These are phyloP conservation scores for Deladenus siricidicola DNA, from an alignment of 2,888 invertebrate genomes.

Conservation along the genomic window DNA sequence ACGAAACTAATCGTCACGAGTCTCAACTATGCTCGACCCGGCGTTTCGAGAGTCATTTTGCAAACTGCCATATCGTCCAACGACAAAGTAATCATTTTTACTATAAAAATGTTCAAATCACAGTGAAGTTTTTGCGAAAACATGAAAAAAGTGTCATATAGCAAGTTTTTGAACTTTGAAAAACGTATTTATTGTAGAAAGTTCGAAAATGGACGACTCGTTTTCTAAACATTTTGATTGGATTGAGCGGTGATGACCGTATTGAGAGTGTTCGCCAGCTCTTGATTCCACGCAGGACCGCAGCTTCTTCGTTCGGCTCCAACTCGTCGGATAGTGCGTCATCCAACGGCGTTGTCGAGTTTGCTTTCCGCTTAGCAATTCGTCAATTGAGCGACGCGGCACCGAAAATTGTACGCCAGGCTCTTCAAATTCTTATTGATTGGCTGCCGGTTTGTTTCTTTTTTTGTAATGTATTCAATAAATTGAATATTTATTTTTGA, in stretches of 20 bases:
- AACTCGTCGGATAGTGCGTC: not conserved
- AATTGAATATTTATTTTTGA: no score
- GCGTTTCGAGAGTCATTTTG: constrained; percentile 54
- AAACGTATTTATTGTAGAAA: constrained; percentile 1
- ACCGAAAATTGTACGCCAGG: constrained; percentile 59
- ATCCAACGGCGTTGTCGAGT: constrained; percentile 24
- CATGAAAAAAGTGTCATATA: no score
- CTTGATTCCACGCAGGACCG: not conserved
- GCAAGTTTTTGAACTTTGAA: no score
- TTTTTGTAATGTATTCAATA: no score
- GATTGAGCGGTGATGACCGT: constrained; percentile 58
- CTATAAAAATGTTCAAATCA: no score
- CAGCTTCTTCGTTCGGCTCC: not conserved
- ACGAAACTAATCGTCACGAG: constrained; percentile 85
- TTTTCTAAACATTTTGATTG: constrained; percentile 76
- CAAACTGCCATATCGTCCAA: constrained; percentile 58
- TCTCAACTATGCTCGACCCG: constrained; percentile 66
- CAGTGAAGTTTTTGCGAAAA: no score
- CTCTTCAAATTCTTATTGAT: constrained; percentile 30
- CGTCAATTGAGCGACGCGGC: constrained; percentile 77
- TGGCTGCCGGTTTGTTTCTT: constrained; percentile 38
- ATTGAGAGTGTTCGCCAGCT: no score
- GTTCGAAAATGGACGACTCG: constrained; percentile 77
- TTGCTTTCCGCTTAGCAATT: constrained; percentile 69
- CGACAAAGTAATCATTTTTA: no score